Evolutionary conservation across 2,888 invertebrate genomes (phyloP), one percentile per base, ranked within the genome.

Genomic region (Conchocele bisecta): DNA sequence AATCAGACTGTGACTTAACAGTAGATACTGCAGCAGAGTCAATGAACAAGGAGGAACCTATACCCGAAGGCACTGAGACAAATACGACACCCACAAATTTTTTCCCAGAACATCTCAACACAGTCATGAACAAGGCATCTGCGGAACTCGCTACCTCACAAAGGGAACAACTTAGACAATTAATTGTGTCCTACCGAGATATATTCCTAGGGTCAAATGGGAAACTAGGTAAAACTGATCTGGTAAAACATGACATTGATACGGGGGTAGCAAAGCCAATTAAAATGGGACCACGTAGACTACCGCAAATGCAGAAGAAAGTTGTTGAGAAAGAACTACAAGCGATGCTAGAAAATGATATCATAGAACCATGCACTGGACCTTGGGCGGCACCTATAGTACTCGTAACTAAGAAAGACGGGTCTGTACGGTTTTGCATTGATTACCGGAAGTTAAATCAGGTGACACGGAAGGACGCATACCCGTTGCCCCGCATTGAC

Each of bases 391-490:
- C 54, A 1, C 22, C 35, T 35, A 31, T 54, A 1, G 2, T 37
- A 6, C n/a, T 54, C 11, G 54, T 35, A 15, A 54, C 6, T 1
- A 54, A 37, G 20, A 54, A 54, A 17, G 37, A 37, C 54, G 37
- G 37, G 15, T 1, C n/a, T 1, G 11, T 1, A n/a, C 6, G 63
- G 11, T 72, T 72, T 24, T 75, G 71, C 44, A 48, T 75, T 28
- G 73, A 76, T 31, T 69, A 64, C 39, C 33, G 69, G 1, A 17
- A 20, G 7, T 37, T 73, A 13, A 76, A 68, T 42, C 11, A 20
- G 3, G 46, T 63, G 9, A 75, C 63, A 6, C 50, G 33, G n/a
- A 59, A 63, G 28, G 75, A 67, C 33, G 39, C 67, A 6, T 61
- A 61, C 50, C 65, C 51, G 0, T 31, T 75, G 7, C 63, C 67